Evolutionary conservation across 2,888 invertebrate genomes (phyloP), one percentile per base, ranked within the genome.

Genomic region (Ernsta delagoae): DNA sequence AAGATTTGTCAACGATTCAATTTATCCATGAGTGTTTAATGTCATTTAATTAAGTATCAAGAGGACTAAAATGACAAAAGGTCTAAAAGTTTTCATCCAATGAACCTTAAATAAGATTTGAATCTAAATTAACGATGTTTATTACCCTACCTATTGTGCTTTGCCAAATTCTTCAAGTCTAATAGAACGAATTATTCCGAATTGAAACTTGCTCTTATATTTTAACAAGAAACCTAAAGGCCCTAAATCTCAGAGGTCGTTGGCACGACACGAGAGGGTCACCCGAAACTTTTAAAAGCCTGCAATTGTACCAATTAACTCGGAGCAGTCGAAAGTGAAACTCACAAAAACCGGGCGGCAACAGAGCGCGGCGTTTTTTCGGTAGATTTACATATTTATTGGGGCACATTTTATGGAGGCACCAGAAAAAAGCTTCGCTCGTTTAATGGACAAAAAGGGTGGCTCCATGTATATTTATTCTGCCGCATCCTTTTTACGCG

Each of bases 371-470:
- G 81, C 75, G 81, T 82, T 87, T 88, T 89, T 88, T 86, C 81
- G 77, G 81, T 88, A 88, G 85, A 92, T 93, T 93, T 92, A 92
- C 93, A 93, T 93, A 93, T 93, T 93, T 93, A 93, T 93, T 93
- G 92, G 93, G 90, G 89, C 93, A 89, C 90, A 90, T 90, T 93
- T 93, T 93, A 93, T 91, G 90, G 88, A 79, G 83, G 88, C 86
- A 87, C 78, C 85, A 84, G 84, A 89, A 92, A 88, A 92, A 91
- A 87, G 83, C 88, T 84, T 81, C 83, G 88, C 87, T 84, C 85
- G 88, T 93, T 92, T 92, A 89, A 92, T 90, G 91, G 90, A 92
- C 92, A 90, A 92, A 93, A 93, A 93, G 93, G 92, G 92, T 92
- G 91, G 86, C 88, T 88, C 79, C 79, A 81, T 89, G 92, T 93